These are phyloP conservation scores for Orius laevigatus DNA, from an alignment of 1,140 invertebrate species.

Conservation along the genomic window DNA sequence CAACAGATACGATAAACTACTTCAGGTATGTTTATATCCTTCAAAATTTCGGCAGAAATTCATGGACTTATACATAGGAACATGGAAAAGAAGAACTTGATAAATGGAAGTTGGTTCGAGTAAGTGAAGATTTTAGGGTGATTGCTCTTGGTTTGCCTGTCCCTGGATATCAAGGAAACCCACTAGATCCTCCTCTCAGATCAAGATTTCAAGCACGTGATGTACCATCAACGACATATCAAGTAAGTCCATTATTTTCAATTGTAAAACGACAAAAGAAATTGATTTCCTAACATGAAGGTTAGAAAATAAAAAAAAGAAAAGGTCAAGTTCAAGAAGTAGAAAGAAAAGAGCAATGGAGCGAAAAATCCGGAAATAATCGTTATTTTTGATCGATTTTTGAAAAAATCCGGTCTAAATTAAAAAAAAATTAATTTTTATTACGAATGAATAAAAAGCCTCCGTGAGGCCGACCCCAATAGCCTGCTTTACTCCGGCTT, in stretches of 20 bases:
- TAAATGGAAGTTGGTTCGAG: conserved; percentile 70
- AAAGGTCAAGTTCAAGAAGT: too few species aligned
- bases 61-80: conserved; percentile 34
- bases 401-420: too few species aligned
- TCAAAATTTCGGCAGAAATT: conserved; percentile 14
- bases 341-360: too few species aligned
- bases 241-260: conserved; percentile 36
- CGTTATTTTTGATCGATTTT: too few species aligned
- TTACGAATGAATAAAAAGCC: too few species aligned
- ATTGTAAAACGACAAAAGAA: too few species aligned
- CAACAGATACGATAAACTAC: conserved; percentile 74
- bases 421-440: too few species aligned
- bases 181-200: conserved; percentile 84
- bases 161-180: conserved; percentile 67
- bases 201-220: conserved; percentile 89
- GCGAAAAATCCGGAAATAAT: too few species aligned
- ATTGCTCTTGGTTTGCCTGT: conserved; percentile 79
- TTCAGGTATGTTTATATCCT: conserved; percentile 40
- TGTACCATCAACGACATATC: conserved; percentile 41
- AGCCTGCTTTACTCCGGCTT: too few species aligned
- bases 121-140: conserved; percentile 81
- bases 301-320: too few species aligned
- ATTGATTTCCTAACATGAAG: too few species aligned
- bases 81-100: conserved; percentile 64
- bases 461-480: too few species aligned